Evolutionary conservation across 2,888 invertebrate genomes (phyloP).

Genomic region (Isoperla grammatica): DNA sequence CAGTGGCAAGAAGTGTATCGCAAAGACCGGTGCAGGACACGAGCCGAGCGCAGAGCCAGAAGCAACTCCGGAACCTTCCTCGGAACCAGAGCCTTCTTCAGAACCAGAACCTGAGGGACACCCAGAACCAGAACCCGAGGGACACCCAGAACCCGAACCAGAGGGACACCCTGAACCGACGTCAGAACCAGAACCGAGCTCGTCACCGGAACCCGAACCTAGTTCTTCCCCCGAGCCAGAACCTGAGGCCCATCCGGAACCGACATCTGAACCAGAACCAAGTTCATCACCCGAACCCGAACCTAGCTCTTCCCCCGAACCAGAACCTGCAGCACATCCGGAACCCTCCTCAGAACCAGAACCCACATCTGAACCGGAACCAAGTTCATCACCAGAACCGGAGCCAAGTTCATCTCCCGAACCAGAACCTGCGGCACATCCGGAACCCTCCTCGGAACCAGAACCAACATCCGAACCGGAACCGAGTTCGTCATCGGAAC

Average conservation of each 20-base stretch:
- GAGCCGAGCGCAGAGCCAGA: slow-evolving; percentile 37
- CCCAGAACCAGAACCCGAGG: slow-evolving; percentile 32
- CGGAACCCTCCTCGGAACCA: slow-evolving; percentile 15
- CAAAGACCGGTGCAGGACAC: slow-evolving; percentile 1
- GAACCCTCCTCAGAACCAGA: slow-evolving; percentile 33
- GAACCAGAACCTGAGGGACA: slow-evolving; percentile 36
- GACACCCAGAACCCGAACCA: slow-evolving; percentile 17
- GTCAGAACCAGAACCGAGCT: slow-evolving; percentile 34
- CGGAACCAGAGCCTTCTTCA: slow-evolving; percentile 35
- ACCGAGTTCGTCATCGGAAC: slow-evolving; percentile 11
- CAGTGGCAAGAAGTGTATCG: slow-evolving; percentile 46
- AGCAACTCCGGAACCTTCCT: slow-evolving; percentile 36
- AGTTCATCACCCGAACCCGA: slow-evolving; percentile 24
- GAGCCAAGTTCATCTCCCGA: too few species aligned
- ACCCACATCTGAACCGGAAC: slow-evolving; percentile 32
- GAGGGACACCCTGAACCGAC: slow-evolving; percentile 20
- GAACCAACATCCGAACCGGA: slow-evolving; percentile 7
- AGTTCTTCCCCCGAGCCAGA: slow-evolving; percentile 21
- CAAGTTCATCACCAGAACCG: too few species aligned
- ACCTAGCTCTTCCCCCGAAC: slow-evolving; percentile 31
- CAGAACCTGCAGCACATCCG: too few species aligned
- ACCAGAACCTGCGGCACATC: background rate
- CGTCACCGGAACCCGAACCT: slow-evolving; percentile 31
- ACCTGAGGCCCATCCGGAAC: slow-evolving; percentile 27
- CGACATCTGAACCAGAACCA: slow-evolving; percentile 35